Percentiles rank a stretch among this genome's conserved stretches.
Evolutionary conservation across 2,797 vertebrate species (phyloP).

Genomic region (Phaenicophaeus curvirostris): DNA sequence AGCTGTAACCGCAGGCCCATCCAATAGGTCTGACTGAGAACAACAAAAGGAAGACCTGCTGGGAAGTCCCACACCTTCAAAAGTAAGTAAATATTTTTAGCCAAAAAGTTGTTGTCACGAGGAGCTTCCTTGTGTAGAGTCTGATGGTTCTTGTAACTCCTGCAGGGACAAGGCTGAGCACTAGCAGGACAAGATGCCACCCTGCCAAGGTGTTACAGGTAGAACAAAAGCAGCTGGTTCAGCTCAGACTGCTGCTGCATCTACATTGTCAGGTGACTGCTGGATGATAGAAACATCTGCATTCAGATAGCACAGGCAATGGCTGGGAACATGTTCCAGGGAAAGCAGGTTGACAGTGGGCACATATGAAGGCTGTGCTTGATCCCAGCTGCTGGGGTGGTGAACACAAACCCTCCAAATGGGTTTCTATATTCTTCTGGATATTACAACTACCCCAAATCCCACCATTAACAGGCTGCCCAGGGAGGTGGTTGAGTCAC

Average conservation of each 20-base stretch:
- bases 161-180: neutral
- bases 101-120: neutral
- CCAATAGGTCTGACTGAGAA: neutral
- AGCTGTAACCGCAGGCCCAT: neutral
- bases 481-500: no score
- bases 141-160: neutral
- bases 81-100: neutral
- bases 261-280: neutral
- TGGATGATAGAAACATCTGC: neutral
- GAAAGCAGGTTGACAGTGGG: neutral
- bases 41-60: neutral
- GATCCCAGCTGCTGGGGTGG: neutral
- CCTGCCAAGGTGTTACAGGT: fast-evolving
- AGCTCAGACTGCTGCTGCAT: neutral
- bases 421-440: neutral
- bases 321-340: neutral
- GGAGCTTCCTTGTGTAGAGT: neutral
- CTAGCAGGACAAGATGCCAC: neutral
- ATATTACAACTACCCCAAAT: neutral
- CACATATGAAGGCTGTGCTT: neutral
- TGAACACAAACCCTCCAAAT: neutral
- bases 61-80: neutral
- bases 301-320: neutral
- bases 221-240: neutral
- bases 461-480: no score